Evolutionary conservation across 2,888 invertebrate species (phyloP), one percentile per base, ranked within the genome.

Genomic region (Catocala nupta): DNA sequence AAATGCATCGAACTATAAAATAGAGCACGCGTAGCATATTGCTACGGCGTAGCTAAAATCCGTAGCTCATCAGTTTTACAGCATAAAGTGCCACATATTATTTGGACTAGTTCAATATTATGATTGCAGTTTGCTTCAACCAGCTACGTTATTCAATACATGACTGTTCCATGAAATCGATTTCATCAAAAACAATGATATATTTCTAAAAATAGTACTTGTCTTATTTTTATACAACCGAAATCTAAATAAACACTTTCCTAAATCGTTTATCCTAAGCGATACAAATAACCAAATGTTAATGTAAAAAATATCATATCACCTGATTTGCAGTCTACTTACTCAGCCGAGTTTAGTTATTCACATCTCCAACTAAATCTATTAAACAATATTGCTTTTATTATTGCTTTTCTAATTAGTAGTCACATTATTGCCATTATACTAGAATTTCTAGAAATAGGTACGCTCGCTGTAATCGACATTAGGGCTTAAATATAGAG

Each of bases 241-340:
- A 59, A 71, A 47, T 45, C 56, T 55, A 53, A 59, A 55, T 55
- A 55, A 64, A 39, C 50, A 53, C 55, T 60, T 59, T 63, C 59
- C 63, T 59, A 68, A 59, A 63, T 62, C 68, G 68, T 75, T 71
- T 76, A 82, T 63, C 78, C 81, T 85, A 83, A 81, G 81, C 83
- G 77, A 82, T 81, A 82, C 76, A 71, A 78, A 78, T 78, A 79
- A 80, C 74, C 73, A 77, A 82, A 83, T 77, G 81, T 80, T 65
- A 78, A 78, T 83, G 70, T 73, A 76, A 80, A 76, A 80, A 78
- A 80, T 72, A 77, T 81, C 77, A 82, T 87, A 89, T 89, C 89
- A 88, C 89, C 81, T 82, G 81, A 77, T 78, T 85, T 82, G 87
- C 90, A 91, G 90, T 90, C 90, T 91, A 90, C 85, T 81, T 81